Percentiles rank a stretch among this genome's conserved stretches.
Evolutionary conservation across 2,888 invertebrate species (phyloP).

Genomic region (Meiosimyza decipiens): DNA sequence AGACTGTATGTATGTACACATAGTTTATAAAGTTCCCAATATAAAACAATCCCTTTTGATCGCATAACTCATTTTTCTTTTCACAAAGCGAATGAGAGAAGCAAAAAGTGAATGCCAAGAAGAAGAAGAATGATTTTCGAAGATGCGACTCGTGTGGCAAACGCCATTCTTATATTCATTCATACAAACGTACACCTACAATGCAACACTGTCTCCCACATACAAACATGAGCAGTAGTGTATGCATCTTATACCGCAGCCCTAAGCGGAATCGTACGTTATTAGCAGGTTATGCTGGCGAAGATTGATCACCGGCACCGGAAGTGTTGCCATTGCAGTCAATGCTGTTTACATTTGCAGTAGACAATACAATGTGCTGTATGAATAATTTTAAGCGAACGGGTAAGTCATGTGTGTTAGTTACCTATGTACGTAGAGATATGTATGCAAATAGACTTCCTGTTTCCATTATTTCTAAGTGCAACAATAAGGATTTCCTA

Average conservation of each 20-base stretch:
- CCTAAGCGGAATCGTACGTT: slow-evolving; percentile 8
- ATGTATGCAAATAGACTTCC: background rate
- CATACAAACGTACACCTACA: background rate
- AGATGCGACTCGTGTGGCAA: background rate
- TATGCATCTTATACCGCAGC: too few relatives aligned
- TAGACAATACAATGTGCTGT: too few relatives aligned
- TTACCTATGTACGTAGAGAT: background rate
- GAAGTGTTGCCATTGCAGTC: slow-evolving; percentile 5
- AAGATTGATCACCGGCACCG: slow-evolving; percentile 32
- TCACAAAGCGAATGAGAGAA: background rate
- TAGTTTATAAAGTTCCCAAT: too few relatives aligned
- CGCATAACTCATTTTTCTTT: too few relatives aligned
- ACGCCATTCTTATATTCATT: background rate
- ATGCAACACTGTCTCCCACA: background rate
- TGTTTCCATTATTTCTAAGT: background rate
- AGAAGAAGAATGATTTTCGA: background rate
- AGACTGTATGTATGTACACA: too few relatives aligned
- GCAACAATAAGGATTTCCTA: slow-evolving; percentile 3
- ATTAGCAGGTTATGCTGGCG: slow-evolving; percentile 14
- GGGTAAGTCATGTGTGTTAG: too few relatives aligned
- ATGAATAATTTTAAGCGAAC: too few relatives aligned
- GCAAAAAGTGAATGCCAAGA: background rate
- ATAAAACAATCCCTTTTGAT: too few relatives aligned
- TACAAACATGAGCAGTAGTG: too few relatives aligned
- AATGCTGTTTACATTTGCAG: background rate